Conservation (phyloP, 2,888 invertebrate genomes). For the Lepidochrysops patricia region DNA sequence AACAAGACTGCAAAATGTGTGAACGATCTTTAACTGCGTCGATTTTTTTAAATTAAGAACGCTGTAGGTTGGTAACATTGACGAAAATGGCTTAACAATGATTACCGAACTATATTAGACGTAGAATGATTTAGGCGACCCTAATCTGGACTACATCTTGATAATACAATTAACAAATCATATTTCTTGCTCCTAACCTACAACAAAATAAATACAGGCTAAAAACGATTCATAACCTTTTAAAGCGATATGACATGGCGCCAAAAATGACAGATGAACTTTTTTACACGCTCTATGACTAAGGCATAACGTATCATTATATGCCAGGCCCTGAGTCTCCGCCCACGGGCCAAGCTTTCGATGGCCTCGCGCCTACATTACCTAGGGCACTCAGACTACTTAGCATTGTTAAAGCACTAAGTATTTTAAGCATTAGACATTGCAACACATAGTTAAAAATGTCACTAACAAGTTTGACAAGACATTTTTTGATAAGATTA, state of each 20-base stretch:
- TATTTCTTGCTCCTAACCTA: not conserved
- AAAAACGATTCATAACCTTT: not conserved
- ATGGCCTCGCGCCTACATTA: slow-evolving; percentile 15
- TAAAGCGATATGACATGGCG: not conserved
- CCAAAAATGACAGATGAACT: slow-evolving; percentile 5
- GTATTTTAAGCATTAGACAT: not conserved
- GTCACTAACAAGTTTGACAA: not conserved
- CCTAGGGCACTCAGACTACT: slow-evolving; percentile 10
- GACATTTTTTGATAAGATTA: not conserved
- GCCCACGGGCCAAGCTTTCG: slow-evolving; percentile 19
- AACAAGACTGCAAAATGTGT: not conserved
- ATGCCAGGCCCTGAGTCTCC: slow-evolving; percentile 10
- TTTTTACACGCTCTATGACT: slow-evolving; percentile 1
- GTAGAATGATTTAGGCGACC: not conserved
- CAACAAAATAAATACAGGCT: not conserved
- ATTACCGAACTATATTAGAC: not conserved
- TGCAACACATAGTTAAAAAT: not conserved
- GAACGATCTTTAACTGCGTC: not conserved
- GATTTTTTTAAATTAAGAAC: not conserved
- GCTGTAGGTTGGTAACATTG: slow-evolving; percentile 9
- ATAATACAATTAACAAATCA: not conserved
- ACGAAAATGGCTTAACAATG: slow-evolving; percentile 4
- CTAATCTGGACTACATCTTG: not conserved
- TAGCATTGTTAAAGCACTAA: slow-evolving; percentile 12
- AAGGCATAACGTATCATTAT: slow-evolving; percentile 8